A percentile compares a stretch with the other conserved stretches of the same genome.
phyloP scores from a whole-genome alignment of 1,140 invertebrate species.

The Cydia strobilella region DNA sequence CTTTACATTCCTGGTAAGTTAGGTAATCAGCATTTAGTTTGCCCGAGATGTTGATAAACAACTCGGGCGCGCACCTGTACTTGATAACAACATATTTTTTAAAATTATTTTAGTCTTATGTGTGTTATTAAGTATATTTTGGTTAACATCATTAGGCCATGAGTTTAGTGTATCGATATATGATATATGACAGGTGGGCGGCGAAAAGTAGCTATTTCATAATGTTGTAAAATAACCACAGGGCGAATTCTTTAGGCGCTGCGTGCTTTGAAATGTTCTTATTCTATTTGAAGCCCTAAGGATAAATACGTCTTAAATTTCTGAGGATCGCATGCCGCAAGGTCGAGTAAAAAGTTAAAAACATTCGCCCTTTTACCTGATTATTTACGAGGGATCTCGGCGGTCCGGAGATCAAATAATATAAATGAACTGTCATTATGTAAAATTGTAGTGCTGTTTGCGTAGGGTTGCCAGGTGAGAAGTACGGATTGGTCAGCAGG shows the following conservation, averaged over 20 bases:
- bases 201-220: background rate
- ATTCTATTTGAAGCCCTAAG: background rate
- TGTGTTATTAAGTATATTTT: too few relatives aligned
- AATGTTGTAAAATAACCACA: background rate
- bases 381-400: constrained; percentile 48
- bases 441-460: constrained; percentile 50
- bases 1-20: too few relatives aligned
- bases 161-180: too few relatives aligned
- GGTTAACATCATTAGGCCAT: too few relatives aligned
- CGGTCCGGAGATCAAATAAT: constrained; percentile 50
- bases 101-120: too few relatives aligned
- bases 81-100: too few relatives aligned
- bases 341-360: constrained; percentile 47
- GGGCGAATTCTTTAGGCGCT: background rate
- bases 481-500: too few relatives aligned
- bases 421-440: constrained; percentile 65
- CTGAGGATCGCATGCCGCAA: constrained; percentile 52
- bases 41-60: too few relatives aligned
- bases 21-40: too few relatives aligned
- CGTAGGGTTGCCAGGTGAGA: constrained; percentile 4
- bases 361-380: constrained; percentile 53
- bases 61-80: too few relatives aligned
- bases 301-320: background rate
- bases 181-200: background rate
- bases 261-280: constrained; percentile 15